Percentiles rank a stretch among this genome's conserved stretches.
Evolutionary conservation across 2,113 vertebrate genomes (phyloP).

Genomic region (Lepisosteus oculatus): DNA sequence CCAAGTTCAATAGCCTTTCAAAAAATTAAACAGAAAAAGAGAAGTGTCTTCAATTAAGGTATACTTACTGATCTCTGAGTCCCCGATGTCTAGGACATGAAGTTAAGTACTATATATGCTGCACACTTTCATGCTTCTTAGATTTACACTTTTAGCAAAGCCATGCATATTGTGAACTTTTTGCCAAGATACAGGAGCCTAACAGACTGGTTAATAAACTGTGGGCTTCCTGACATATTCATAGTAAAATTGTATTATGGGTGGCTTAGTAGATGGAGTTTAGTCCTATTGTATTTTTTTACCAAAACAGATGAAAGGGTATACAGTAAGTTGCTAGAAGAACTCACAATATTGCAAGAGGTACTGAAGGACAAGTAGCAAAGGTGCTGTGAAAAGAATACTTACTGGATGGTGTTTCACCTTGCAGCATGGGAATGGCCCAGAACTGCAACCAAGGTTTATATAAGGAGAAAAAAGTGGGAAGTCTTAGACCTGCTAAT

Average conservation of each 20-base stretch:
- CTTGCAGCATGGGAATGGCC: too few relatives aligned
- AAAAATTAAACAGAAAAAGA: constrained; percentile 33
- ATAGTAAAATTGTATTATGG: constrained; percentile 62
- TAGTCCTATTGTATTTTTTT: constrained; percentile 27
- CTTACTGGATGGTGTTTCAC: too few relatives aligned
- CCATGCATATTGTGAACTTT: constrained; percentile 60
- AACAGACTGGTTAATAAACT: constrained; percentile 47
- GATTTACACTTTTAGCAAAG: constrained; percentile 59
- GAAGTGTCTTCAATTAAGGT: constrained; percentile 53
- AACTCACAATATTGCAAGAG: constrained; percentile 16
- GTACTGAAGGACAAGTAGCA: constrained; percentile 23
- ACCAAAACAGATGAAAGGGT: constrained; percentile 30
- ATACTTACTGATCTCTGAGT: constrained; percentile 38
- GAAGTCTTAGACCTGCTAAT: too few relatives aligned
- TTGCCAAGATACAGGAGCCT: constrained; percentile 34
- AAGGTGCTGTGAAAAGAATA: not conserved
- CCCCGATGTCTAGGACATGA: constrained; percentile 52
- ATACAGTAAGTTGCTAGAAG: constrained; percentile 16
- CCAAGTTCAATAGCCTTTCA: constrained; percentile 47
- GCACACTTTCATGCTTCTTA: constrained; percentile 70
- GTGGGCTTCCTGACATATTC: constrained; percentile 63
- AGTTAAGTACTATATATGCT: constrained; percentile 21
- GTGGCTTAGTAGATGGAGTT: constrained; percentile 29
- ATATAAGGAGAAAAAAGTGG: too few relatives aligned
- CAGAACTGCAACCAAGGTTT: too few relatives aligned